Percentiles rank a stretch among this genome's conserved stretches.
phyloP scores from a whole-genome alignment of 2,888 invertebrate species.

The Drosophila ochracea region DNA sequence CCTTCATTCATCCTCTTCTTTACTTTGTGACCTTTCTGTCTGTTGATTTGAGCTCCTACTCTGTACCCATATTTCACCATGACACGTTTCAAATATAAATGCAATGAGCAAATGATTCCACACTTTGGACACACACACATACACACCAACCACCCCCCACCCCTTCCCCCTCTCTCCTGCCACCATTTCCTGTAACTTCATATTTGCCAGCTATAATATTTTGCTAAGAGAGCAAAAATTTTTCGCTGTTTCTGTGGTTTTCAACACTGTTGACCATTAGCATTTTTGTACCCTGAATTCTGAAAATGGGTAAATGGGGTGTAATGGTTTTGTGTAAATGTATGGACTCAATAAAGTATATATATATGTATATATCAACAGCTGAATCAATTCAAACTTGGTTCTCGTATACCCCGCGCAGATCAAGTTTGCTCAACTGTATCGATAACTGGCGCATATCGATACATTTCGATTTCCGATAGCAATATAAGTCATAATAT shows the following conservation, averaged over 20 bases:
- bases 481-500: no score
- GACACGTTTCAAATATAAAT: slow-evolving; percentile 51
- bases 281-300: background rate
- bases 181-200: background rate
- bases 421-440: no score
- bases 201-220: slow-evolving; percentile 40
- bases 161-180: background rate
- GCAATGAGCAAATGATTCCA: slow-evolving; percentile 65
- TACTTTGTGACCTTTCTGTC: background rate
- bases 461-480: no score
- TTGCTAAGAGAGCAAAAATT: slow-evolving; percentile 25
- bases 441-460: no score
- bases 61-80: background rate
- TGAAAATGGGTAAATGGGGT: background rate
- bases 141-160: background rate
- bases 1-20: background rate
- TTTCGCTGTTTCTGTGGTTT: slow-evolving; percentile 47
- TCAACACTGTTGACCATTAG: slow-evolving; percentile 42
- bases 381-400: no score
- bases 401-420: no score
- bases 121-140: slow-evolving; percentile 22
- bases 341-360: background rate
- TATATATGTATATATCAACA: background rate
- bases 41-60: background rate
- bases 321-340: background rate